Evolutionary conservation across 2,113 vertebrate species (phyloP).

Genomic region (Phocoena sinus): DNA sequence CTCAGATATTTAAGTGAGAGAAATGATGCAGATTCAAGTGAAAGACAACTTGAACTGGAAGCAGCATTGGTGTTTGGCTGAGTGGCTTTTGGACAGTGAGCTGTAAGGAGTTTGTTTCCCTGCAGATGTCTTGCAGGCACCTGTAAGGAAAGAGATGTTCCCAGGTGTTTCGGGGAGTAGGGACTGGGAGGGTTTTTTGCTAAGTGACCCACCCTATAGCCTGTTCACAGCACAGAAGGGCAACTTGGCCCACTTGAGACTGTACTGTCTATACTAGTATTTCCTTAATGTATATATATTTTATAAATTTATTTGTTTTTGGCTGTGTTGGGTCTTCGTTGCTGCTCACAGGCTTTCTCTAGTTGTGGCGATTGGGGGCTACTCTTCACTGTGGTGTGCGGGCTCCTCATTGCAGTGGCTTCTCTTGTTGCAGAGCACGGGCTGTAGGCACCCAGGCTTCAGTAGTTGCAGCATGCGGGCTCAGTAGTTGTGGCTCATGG

Average conservation of each 20-base stretch:
- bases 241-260: background rate
- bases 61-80: background rate
- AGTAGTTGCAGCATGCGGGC: too few relatives aligned
- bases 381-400: too few relatives aligned
- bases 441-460: too few relatives aligned
- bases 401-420: too few relatives aligned
- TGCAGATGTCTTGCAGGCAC: background rate
- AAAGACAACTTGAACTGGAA: background rate
- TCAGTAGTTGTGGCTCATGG: too few relatives aligned
- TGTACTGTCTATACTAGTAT: background rate
- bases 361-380: too few relatives aligned
- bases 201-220: background rate
- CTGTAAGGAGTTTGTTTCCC: background rate
- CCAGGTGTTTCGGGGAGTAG: background rate
- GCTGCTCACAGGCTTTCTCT: too few relatives aligned
- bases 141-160: background rate
- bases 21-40: background rate
- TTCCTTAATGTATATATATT: background rate
- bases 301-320: too few relatives aligned
- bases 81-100: conserved; percentile 6
- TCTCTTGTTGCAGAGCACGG: too few relatives aligned
- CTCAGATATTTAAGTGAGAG: conserved; percentile 9
- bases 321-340: too few relatives aligned
- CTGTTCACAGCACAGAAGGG: background rate
- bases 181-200: background rate